These are phyloP conservation scores for Myotis lucifugus DNA, from an alignment of 2,113 vertebrate species.

Conservation along the genomic window DNA sequence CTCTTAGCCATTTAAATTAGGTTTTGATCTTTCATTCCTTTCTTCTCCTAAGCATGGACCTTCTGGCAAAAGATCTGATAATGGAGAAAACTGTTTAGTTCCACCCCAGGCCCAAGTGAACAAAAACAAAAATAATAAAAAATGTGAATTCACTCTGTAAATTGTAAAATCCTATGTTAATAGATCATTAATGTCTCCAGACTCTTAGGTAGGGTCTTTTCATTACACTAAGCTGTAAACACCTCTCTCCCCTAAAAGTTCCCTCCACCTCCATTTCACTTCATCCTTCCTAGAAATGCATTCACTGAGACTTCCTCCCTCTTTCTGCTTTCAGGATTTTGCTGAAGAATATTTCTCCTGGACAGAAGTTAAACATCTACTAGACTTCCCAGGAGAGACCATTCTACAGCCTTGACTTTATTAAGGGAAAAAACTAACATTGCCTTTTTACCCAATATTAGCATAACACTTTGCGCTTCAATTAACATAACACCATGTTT, in stretches of 20 bases:
- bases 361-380: background rate
- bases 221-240: conserved; percentile 34
- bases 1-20: conserved; percentile 59
- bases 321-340: conserved; percentile 44
- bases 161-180: background rate
- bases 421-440: conserved; percentile 36
- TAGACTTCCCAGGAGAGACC: background rate
- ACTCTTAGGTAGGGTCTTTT: background rate
- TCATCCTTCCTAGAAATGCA: conserved; percentile 10
- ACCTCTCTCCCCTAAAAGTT: background rate
- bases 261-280: background rate
- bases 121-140: conserved; percentile 45
- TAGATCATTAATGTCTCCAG: background rate
- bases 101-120: background rate
- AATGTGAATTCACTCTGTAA: conserved; percentile 25
- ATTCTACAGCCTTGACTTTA: conserved; percentile 41
- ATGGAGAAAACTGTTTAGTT: background rate
- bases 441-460: conserved; percentile 19
- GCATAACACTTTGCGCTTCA: conserved; percentile 14
- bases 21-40: conserved; percentile 39
- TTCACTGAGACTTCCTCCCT: background rate
- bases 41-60: conserved; percentile 27
- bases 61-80: conserved; percentile 5
- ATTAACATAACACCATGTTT: background rate
- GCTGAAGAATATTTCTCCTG: background rate